Evolutionary conservation across 2,888 invertebrate genomes (phyloP).

Genomic region (Ctena decussata): DNA sequence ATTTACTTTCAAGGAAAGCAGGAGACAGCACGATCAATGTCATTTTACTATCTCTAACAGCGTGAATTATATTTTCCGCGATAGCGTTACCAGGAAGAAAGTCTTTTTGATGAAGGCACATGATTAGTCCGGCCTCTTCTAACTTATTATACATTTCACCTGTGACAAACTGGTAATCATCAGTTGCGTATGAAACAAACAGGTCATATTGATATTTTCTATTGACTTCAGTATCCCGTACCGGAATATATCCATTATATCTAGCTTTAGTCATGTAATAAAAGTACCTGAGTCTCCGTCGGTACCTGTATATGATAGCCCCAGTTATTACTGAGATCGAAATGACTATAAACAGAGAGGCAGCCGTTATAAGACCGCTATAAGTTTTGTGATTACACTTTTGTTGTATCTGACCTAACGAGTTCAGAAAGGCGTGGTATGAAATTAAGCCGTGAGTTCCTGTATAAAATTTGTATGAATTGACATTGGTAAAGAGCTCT

Average conservation of each 20-base stretch:
- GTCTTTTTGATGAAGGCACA: constrained; percentile 69
- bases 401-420: neutral
- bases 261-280: constrained; percentile 37
- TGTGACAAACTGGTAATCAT: constrained; percentile 29
- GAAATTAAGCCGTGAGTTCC: neutral
- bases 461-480: neutral
- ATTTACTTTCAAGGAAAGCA: too few species aligned
- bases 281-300: constrained; percentile 62
- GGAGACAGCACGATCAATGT: constrained; percentile 63
- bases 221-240: neutral
- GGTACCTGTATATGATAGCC: constrained; percentile 41
- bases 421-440: too few species aligned
- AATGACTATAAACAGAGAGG: constrained; percentile 19
- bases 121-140: constrained; percentile 41
- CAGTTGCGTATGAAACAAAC: constrained; percentile 51
- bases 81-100: constrained; percentile 71
- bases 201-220: constrained; percentile 30
- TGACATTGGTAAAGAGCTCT: neutral
- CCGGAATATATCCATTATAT: constrained; percentile 29
- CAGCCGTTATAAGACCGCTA: neutral
- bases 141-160: constrained; percentile 25
- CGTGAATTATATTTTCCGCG: constrained; percentile 68
- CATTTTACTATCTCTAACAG: constrained; percentile 67
- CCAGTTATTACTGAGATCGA: constrained; percentile 30
- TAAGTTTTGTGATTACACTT: constrained; percentile 6